Evolutionary conservation across 1,140 invertebrate genomes (phyloP).

Genomic region (Apis laboriosa): DNA sequence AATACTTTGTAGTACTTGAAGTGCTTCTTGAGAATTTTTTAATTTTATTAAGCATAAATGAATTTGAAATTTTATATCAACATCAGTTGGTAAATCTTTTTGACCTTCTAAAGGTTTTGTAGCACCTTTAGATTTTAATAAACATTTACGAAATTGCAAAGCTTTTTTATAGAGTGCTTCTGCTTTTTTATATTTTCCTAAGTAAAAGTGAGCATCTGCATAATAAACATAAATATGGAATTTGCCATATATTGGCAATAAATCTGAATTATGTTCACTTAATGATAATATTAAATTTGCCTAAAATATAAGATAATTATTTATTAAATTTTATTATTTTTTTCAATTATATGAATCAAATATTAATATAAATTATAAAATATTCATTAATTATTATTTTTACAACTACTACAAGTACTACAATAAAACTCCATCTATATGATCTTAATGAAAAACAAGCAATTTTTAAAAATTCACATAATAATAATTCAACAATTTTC

Average conservation of each 20-base stretch:
- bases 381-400: conserved; percentile 19
- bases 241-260: conserved; percentile 82
- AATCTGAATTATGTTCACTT: conserved; percentile 84
- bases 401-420: not conserved
- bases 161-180: conserved; percentile 86
- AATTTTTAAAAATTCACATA: too few species aligned
- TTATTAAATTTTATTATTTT: conserved; percentile 74
- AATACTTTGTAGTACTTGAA: conserved; percentile 85
- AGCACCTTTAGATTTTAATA: conserved; percentile 83
- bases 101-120: conserved; percentile 79
- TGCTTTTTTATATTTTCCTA: conserved; percentile 85
- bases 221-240: conserved; percentile 86
- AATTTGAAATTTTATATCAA: conserved; percentile 90
- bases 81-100: conserved; percentile 81
- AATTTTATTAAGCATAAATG: conserved; percentile 85
- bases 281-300: conserved; percentile 85
- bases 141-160: conserved; percentile 85
- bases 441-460: too few species aligned
- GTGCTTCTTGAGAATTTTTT: conserved; percentile 85
- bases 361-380: conserved; percentile 19
- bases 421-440: too few species aligned
- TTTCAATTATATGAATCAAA: conserved; percentile 48
- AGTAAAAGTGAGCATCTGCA: conserved; percentile 85
- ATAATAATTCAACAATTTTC: too few species aligned
- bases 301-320: conserved; percentile 81